These are phyloP conservation scores for Colistium nudipinnis DNA, from an alignment of 2,113 vertebrate genomes.

Conservation along the genomic window DNA sequence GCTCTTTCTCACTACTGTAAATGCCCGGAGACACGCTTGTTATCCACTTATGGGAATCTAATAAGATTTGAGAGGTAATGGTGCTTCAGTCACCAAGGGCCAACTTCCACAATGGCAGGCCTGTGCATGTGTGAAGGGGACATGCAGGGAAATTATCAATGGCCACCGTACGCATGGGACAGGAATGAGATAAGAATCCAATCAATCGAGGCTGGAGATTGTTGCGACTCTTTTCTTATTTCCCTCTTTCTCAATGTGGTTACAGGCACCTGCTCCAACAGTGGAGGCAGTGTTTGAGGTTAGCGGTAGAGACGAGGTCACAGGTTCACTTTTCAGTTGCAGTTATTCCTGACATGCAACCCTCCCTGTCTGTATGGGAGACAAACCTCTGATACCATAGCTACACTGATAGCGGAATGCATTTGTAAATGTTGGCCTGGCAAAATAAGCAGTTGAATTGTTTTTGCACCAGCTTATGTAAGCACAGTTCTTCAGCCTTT, in stretches of 20 bases:
- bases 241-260: constrained; percentile 9
- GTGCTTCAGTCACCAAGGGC: constrained; percentile 71
- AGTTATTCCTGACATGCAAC: constrained; percentile 37
- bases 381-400: background rate
- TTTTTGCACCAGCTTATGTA: too few species aligned
- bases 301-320: constrained; percentile 46
- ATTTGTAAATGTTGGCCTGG: too few species aligned
- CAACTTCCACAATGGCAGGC: constrained; percentile 60
- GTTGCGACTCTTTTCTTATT: constrained; percentile 33
- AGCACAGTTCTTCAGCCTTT: background rate
- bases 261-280: constrained; percentile 64
- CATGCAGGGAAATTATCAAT: constrained; percentile 60
- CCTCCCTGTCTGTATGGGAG: background rate
- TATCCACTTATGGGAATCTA: constrained; percentile 76
- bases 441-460: too few species aligned
- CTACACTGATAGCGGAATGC: too few species aligned
- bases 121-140: constrained; percentile 74
- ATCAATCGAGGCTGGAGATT: constrained; percentile 50
- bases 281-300: constrained; percentile 40
- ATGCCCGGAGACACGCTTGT: constrained; percentile 79
- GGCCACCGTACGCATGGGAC: constrained; percentile 43
- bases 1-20: constrained; percentile 78
- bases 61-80: constrained; percentile 78
- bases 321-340: constrained; percentile 49
- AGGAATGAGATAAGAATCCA: constrained; percentile 57